These are phyloP conservation scores for Eretmodus cyanostictus DNA, from an alignment of 2,113 vertebrate species.

Conservation along the genomic window DNA sequence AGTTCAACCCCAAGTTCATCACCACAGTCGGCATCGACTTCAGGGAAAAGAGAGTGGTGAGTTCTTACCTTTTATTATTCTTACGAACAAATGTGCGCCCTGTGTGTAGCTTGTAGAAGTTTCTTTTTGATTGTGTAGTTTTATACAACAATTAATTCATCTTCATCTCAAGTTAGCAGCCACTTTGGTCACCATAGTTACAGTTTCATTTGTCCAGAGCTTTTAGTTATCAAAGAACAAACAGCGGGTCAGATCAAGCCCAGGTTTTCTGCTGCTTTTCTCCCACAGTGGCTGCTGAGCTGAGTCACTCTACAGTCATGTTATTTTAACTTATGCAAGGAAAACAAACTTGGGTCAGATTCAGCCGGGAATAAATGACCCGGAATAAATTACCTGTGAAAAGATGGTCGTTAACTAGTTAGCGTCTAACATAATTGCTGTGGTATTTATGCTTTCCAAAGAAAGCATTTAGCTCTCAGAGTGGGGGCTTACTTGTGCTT, in stretches of 20 bases:
- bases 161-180: not conserved
- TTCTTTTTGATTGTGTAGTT: not conserved
- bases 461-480: not conserved
- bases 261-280: not conserved
- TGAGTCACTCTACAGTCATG: not conserved
- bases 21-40: conserved; percentile 96
- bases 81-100: not conserved
- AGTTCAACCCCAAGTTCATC: conserved; percentile 96
- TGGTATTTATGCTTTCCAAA: not conserved
- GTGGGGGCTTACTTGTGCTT: not conserved
- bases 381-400: not conserved
- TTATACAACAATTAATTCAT: not conserved
- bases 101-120: not conserved
- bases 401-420: not conserved
- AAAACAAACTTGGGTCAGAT: not conserved
- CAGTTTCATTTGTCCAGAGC: not conserved
- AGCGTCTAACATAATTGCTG: not conserved
- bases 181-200: conserved; percentile 2
- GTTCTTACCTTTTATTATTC: not conserved
- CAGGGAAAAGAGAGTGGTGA: conserved; percentile 94
- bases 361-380: not conserved
- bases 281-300: not conserved
- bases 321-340: not conserved
- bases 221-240: not conserved
- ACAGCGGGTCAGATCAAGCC: not conserved